These are phyloP conservation scores for Phenganax stokvisi DNA, from an alignment of 92 coral and sea anemone genomes.

Conservation along the genomic window DNA sequence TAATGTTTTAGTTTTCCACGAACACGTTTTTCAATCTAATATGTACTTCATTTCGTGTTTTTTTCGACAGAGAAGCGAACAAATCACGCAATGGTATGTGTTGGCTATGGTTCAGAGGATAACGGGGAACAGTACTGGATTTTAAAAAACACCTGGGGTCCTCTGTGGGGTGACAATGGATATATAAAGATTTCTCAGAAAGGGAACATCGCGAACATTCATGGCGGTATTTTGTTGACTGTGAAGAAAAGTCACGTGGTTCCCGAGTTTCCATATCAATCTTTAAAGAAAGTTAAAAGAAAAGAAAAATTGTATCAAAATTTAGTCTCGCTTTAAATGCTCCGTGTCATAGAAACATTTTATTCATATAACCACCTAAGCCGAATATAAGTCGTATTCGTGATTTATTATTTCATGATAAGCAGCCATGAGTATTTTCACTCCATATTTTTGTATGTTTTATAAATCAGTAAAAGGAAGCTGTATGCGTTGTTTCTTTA, in stretches of 20 bases:
- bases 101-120: conserved; percentile 56
- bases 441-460: too few species aligned
- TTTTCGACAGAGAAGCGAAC: conserved; percentile 51
- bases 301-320: conserved; percentile 9
- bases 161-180: conserved; percentile 90
- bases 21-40: background rate
- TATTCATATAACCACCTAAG: too few species aligned
- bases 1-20: too few species aligned
- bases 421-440: too few species aligned
- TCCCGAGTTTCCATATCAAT: conserved; percentile 58
- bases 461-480: too few species aligned
- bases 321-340: background rate
- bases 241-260: conserved; percentile 54
- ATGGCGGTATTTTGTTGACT: conserved; percentile 73
- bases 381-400: too few species aligned
- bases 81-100: conserved; percentile 69
- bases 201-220: conserved; percentile 61
- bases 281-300: conserved; percentile 56
- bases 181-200: conserved; percentile 66
- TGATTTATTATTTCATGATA: too few species aligned
- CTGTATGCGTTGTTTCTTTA: too few species aligned
- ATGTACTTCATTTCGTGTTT: background rate
- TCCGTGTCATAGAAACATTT: too few species aligned
- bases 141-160: conserved; percentile 94
- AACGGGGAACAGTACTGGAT: conserved; percentile 66